These are phyloP conservation scores for Cyprinodon variegatus DNA, from an alignment of 2,113 vertebrate genomes.

Conservation along the genomic window DNA sequence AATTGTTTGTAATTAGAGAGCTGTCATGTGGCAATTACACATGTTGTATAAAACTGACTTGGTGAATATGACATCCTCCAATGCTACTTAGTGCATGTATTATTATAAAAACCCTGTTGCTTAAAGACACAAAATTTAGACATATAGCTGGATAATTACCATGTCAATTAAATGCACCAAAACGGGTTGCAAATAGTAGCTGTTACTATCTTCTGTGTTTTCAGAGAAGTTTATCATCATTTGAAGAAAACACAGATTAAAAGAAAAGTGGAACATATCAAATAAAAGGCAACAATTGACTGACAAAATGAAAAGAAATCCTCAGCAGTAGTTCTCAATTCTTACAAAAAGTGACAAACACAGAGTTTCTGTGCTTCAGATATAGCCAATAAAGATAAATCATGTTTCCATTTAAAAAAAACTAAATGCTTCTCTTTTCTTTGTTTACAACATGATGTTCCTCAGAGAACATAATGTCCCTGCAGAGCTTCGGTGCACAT, in stretches of 20 bases:
- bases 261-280: constrained; percentile 11
- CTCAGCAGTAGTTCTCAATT: constrained; percentile 23
- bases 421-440: constrained; percentile 68
- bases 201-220: constrained; percentile 27
- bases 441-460: constrained; percentile 69
- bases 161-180: not conserved
- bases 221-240: constrained; percentile 17
- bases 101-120: constrained; percentile 41
- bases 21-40: constrained; percentile 52
- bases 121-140: constrained; percentile 19
- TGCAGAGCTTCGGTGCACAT: constrained; percentile 60
- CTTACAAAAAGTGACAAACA: constrained; percentile 38
- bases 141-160: constrained; percentile 38
- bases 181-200: not conserved
- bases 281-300: constrained; percentile 19
- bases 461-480: constrained; percentile 69
- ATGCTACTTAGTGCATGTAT: constrained; percentile 32
- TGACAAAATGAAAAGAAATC: constrained; percentile 35
- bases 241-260: constrained; percentile 19
- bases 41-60: constrained; percentile 36
- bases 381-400: constrained; percentile 50
- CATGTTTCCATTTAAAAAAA: constrained; percentile 32
- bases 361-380: constrained; percentile 34
- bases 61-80: constrained; percentile 23
- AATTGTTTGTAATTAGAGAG: constrained; percentile 65